Base-by-base conservation (phyloP, 2,797 vertebrate genomes). In the Luscinia megarhynchos region DNA sequence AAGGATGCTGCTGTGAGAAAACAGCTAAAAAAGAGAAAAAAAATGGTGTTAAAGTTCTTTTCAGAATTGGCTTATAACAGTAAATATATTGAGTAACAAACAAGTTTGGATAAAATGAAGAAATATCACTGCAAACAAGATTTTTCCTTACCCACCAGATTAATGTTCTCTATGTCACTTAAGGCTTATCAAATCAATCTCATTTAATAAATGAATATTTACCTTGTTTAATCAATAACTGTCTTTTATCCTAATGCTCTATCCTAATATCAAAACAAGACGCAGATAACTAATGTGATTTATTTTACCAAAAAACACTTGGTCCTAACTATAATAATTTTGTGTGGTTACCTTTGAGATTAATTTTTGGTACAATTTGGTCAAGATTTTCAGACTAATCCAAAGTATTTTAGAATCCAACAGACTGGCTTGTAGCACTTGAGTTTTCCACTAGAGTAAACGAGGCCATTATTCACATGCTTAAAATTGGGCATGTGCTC, bases 401-500 rank as follows among this genome's bases (percentile, higher is more conserved):
- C 51, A 20, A 43, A 90, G 29, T 17, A 36, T 29, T 32, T 79
- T 62, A 50, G 48, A 78, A 73, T 82, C 73, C 74, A 92, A 23
- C 55, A 57, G 17, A 62, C 15, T 72, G 55, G 36, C n/a, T 54
- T 79, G 40, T n/a, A 88, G 63, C 38, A 86, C 55, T 94, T 69
- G 73, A 76, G 55, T 93, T 89, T 89, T 78, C 62, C 84, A 61
- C 58, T 91, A 63, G 62, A 84, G 68, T 82, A 81, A 86, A 84
- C 22, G 24, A 86, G 73, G 36, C 18, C 83, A 88, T 96, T 90
- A 84, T 94, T 95, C 95, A 96, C 67, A 30, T 57, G 45, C 94
- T 96, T 91, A 95, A 91, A 97, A 91, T 94, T 86, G 94, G 77
- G 94, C 89, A 91, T 46, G 63, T 79, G 89, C 94, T 96, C 76